phyloP scores from a whole-genome alignment of 2,797 vertebrate genomes.

The Danio jaintianensis region DNA sequence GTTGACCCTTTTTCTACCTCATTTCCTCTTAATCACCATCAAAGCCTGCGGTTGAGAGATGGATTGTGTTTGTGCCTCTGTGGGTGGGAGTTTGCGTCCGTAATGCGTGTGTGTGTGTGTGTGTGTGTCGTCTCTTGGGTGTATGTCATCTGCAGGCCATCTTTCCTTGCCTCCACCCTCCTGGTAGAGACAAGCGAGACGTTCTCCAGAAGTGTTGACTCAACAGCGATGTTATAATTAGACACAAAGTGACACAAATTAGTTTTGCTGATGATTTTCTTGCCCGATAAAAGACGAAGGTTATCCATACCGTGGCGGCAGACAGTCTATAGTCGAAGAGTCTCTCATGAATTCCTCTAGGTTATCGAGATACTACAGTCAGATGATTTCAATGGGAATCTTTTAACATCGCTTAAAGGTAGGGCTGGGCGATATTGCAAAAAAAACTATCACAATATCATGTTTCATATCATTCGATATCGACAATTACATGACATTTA shows the following conservation, averaged over 20 bases:
- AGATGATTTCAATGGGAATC: constrained; percentile 21
- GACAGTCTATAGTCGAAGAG: constrained; percentile 20
- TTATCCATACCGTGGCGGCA: constrained; percentile 21
- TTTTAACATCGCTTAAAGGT: neutral
- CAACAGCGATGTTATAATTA: constrained; percentile 42
- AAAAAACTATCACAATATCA: too few species aligned
- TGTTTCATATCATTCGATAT: too few species aligned
- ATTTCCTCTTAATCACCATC: constrained; percentile 33
- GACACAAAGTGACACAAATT: constrained; percentile 25
- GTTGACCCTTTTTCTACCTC: constrained; percentile 36
- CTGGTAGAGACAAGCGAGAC: neutral
- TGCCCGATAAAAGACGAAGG: constrained; percentile 16
- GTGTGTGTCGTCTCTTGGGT: constrained; percentile 13
- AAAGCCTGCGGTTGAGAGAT: constrained; percentile 37
- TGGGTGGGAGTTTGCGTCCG: constrained; percentile 15
- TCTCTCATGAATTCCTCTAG: constrained; percentile 43
- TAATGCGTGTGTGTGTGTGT: constrained; percentile 47
- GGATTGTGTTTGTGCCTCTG: constrained; percentile 1
- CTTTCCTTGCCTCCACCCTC: neutral
- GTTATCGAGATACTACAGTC: constrained; percentile 31
- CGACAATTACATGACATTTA: too few species aligned
- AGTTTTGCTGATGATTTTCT: constrained; percentile 39
- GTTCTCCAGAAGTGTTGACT: constrained; percentile 45
- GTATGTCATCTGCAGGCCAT: constrained; percentile 34
- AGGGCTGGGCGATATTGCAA: too few species aligned